Evolutionary conservation across 2,113 vertebrate genomes (phyloP).

Genomic region (Poicephalus gulielmi): DNA sequence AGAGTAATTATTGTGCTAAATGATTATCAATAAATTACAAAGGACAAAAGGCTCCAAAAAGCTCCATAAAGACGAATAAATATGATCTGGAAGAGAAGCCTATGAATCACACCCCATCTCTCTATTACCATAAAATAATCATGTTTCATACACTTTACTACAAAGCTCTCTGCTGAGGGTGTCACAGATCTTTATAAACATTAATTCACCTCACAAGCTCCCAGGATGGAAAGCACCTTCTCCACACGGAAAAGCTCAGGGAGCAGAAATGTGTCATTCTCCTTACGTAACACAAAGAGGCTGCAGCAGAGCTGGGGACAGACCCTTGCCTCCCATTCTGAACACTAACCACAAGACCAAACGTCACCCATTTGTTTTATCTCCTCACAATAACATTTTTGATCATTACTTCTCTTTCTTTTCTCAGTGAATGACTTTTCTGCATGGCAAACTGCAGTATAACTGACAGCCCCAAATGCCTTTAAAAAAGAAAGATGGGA

Average conservation of each 20-base stretch:
- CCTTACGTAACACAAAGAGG: not conserved
- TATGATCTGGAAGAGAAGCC: not conserved
- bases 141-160: not conserved
- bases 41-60: not conserved
- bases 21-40: not conserved
- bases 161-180: not conserved
- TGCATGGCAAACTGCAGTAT: not conserved
- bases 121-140: not conserved
- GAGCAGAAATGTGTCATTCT: not conserved
- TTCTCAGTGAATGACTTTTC: not conserved
- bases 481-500: not conserved
- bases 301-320: not conserved
- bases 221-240: not conserved
- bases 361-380: not conserved
- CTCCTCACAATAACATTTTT: not conserved
- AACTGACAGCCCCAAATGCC: not conserved
- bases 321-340: not conserved
- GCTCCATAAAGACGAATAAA: slow-evolving; percentile 2
- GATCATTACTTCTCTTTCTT: not conserved
- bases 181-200: not conserved
- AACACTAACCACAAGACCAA: not conserved
- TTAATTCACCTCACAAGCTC: not conserved
- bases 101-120: not conserved
- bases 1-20: not conserved
- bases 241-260: not conserved